Conservation (phyloP, 2,888 invertebrate species). For the Drosophila longiperda region DNA sequence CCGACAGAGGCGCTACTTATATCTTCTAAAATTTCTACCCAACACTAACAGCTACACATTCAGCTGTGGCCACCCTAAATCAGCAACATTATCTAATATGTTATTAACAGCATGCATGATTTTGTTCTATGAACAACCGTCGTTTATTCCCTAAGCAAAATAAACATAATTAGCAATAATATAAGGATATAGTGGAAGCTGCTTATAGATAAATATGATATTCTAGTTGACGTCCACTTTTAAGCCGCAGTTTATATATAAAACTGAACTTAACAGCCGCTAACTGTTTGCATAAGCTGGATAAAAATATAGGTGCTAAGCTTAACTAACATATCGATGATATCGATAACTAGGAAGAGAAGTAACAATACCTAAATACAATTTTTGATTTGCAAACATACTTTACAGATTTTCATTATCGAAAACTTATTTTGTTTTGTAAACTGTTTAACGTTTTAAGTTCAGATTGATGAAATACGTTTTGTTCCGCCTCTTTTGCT, state of each 20-base stretch:
- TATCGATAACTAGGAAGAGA: neutral
- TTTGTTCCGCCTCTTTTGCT: neutral
- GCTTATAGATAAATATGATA: neutral
- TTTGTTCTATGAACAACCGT: neutral
- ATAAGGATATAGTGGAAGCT: neutral
- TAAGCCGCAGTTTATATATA: neutral
- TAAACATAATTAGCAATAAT: neutral
- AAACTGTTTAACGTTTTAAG: too few relatives aligned
- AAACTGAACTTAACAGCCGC: neutral
- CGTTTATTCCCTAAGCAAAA: neutral
- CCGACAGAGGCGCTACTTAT: neutral
- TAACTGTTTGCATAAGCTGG: neutral
- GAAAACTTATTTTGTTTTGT: too few relatives aligned
- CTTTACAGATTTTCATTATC: neutral
- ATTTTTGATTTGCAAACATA: fast-evolving
- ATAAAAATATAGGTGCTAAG: neutral
- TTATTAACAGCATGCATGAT: neutral
- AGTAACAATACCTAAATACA: neutral
- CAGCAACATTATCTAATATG: neutral
- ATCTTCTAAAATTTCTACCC: neutral
- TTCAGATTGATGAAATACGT: neutral
- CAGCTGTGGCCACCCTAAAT: constrained; percentile 3
- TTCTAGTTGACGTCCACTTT: neutral
- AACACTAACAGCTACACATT: neutral
- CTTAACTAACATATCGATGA: neutral